A percentile compares a stretch with the other conserved stretches of the same genome.
Evolutionary conservation across 2,888 invertebrate species (phyloP).

Genomic region (Pristionchus maxplancki): DNA sequence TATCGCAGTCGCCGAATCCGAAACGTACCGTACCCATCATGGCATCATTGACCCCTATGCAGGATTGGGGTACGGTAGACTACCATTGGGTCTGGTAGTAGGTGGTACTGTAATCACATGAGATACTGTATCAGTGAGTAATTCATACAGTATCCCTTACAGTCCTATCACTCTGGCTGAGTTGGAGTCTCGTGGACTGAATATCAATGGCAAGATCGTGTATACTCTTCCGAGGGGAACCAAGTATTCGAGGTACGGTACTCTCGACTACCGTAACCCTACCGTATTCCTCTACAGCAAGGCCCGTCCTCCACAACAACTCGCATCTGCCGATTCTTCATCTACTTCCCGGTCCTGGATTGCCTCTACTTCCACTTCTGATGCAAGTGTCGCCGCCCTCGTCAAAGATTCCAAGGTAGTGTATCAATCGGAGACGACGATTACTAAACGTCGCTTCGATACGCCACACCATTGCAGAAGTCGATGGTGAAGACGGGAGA

Average conservation of each 20-base stretch:
- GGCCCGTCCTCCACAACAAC: not conserved
- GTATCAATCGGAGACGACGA: not conserved
- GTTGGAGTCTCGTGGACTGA: slow-evolving; percentile 49
- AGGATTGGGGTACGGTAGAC: not conserved
- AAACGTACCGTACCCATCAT: not conserved
- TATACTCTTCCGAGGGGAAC: slow-evolving; percentile 9
- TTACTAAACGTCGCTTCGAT: slow-evolving; percentile 5
- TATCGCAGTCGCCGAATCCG: not conserved
- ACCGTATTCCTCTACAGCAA: slow-evolving; percentile 18
- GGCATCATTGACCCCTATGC: not conserved
- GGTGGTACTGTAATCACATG: not conserved
- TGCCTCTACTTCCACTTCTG: not conserved
- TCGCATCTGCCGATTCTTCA: not conserved
- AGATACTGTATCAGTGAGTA: not conserved
- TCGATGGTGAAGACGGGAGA: not conserved
- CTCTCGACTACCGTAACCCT: not conserved
- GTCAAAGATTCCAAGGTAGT: slow-evolving; percentile 23
- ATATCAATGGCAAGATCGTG: slow-evolving; percentile 41
- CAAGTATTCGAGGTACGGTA: slow-evolving; percentile 19
- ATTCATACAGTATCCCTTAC: not conserved
- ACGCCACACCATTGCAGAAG: slow-evolving; percentile 15
- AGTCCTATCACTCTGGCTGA: slow-evolving; percentile 44
- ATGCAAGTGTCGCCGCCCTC: slow-evolving; percentile 19
- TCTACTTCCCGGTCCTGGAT: slow-evolving; percentile 25
- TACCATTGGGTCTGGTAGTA: not conserved